Conservation (phyloP, 2,113 vertebrate genomes). For the Ibidorhyncha struthersii region DNA sequence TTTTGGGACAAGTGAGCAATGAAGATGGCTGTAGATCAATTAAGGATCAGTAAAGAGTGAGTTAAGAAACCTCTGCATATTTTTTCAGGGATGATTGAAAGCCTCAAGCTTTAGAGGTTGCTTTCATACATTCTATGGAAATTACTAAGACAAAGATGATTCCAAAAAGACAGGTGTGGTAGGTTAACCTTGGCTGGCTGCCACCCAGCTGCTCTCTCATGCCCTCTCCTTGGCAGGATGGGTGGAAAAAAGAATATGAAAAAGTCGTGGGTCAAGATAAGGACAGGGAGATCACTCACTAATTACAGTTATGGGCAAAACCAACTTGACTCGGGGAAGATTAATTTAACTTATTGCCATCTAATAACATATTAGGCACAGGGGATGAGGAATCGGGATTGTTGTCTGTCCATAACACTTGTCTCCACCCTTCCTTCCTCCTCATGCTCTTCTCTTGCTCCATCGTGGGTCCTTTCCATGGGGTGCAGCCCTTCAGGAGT, state of each 20-base stretch:
- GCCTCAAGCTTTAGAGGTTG: background rate
- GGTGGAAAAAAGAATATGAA: background rate
- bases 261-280: background rate
- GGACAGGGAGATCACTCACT: background rate
- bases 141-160: background rate
- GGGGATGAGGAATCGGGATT: fast-evolving
- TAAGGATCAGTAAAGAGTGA: background rate
- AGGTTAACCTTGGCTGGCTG: background rate
- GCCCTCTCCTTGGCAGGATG: background rate
- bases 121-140: background rate
- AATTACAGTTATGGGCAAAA: background rate
- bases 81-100: background rate
- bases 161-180: background rate
- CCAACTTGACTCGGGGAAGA: fast-evolving
- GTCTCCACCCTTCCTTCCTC: background rate
- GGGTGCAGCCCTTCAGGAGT: background rate
- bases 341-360: background rate
- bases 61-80: background rate
- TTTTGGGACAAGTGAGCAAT: background rate
- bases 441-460: background rate
- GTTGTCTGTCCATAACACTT: background rate
- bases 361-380: background rate
- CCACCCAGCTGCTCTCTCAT: background rate
- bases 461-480: background rate
- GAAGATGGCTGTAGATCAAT: background rate